Conservation (phyloP, 2,888 invertebrate species). For the Eurytoma adleriae region DNA sequence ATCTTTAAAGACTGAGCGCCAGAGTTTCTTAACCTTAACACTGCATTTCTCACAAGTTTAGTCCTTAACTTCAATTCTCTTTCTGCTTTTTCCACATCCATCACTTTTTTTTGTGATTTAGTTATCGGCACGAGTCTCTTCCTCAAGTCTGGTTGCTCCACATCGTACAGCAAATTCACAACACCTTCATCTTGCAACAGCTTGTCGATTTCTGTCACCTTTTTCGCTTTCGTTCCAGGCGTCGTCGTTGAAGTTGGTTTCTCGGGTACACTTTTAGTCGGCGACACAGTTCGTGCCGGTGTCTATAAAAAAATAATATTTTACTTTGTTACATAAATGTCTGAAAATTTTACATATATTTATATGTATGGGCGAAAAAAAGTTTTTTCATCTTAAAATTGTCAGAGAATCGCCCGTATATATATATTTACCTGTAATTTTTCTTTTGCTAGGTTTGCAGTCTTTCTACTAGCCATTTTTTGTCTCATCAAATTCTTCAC, state of each 20-base stretch:
- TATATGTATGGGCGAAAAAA: no score
- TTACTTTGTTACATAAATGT: not conserved
- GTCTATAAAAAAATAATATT: conserved; percentile 3
- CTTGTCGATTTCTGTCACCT: conserved; percentile 85
- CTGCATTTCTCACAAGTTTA: conserved; percentile 81
- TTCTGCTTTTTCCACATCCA: conserved; percentile 73
- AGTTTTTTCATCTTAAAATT: no score
- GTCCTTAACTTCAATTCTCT: conserved; percentile 76
- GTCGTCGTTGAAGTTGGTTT: conserved; percentile 4
- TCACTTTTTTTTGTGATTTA: conserved; percentile 72
- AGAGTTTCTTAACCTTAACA: conserved; percentile 77
- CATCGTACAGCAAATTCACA: conserved; percentile 89
- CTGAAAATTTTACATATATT: not conserved
- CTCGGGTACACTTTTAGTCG: conserved; percentile 49
- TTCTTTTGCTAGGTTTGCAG: conserved; percentile 47
- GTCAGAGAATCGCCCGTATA: no score
- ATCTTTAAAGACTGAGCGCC: conserved; percentile 77
- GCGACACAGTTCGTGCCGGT: not conserved
- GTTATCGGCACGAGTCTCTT: conserved; percentile 71
- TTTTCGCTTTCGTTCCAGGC: conserved; percentile 71
- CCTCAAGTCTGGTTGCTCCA: conserved; percentile 78
- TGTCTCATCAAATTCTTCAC: conserved; percentile 58
- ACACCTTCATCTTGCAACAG: conserved; percentile 91
- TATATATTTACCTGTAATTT: conserved; percentile 32
- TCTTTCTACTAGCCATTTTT: conserved; percentile 61